Percentiles rank a stretch among this genome's conserved stretches.
These are phyloP conservation scores for Pseudoatta argentina DNA, from an alignment of 1,140 invertebrate genomes.

Conservation along the genomic window DNA sequence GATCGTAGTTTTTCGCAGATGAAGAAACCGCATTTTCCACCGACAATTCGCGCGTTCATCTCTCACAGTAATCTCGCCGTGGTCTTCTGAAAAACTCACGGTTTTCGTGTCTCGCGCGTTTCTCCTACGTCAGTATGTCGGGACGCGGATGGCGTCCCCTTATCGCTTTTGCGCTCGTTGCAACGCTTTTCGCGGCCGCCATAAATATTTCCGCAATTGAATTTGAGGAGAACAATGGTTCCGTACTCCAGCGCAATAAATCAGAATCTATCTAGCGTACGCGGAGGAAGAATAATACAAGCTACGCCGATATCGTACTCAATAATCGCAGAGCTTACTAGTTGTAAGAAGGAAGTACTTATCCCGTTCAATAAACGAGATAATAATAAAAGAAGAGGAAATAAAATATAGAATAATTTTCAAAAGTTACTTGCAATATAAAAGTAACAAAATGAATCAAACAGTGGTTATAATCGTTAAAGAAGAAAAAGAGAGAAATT, in stretches of 20 bases:
- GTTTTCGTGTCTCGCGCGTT: constrained; percentile 42
- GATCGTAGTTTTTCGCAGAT: constrained; percentile 25
- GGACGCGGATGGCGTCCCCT: constrained; percentile 11
- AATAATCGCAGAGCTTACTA: constrained; percentile 36
- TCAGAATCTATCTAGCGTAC: constrained; percentile 49
- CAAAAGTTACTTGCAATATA: background rate
- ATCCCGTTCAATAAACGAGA: constrained; percentile 46
- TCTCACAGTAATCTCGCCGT: constrained; percentile 49
- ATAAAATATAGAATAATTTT: background rate
- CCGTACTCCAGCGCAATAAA: constrained; percentile 46
- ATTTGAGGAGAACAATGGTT: constrained; percentile 59
- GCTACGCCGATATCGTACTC: constrained; percentile 36
- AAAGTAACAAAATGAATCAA: background rate
- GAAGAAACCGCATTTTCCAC: constrained; percentile 31
- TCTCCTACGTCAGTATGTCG: constrained; percentile 24
- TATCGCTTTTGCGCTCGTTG: constrained; percentile 42
- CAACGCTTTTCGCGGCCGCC: constrained; percentile 46
- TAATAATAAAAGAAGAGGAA: constrained; percentile 10
- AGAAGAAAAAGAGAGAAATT: no score
- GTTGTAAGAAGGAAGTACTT: constrained; percentile 16
- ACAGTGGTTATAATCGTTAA: background rate
- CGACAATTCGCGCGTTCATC: constrained; percentile 54
- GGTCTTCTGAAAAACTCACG: constrained; percentile 19
- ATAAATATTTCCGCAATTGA: constrained; percentile 64
- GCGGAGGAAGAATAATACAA: constrained; percentile 41